A percentile compares a stretch with the other conserved stretches of the same genome.
phyloP scores from a whole-genome alignment of 2,888 invertebrate species.

The Pecten maximus region DNA sequence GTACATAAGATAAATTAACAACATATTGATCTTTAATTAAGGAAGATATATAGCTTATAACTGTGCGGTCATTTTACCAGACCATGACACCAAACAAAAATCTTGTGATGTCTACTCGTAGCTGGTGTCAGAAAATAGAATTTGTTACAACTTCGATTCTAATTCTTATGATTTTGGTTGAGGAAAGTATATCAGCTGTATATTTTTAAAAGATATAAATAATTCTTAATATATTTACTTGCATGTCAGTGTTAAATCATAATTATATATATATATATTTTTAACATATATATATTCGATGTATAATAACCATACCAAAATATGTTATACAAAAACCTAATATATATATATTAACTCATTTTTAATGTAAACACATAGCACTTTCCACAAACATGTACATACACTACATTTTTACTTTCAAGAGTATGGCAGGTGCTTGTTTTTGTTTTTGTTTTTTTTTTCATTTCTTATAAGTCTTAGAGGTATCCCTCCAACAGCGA shows the following conservation, averaged over 20 bases:
- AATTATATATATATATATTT: not conserved
- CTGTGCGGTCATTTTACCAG: too few species aligned
- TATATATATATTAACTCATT: too few species aligned
- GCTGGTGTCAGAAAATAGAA: not conserved
- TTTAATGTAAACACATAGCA: not conserved
- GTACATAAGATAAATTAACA: too few species aligned
- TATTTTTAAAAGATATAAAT: conserved; percentile 14
- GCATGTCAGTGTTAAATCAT: not conserved
- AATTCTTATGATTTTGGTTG: not conserved
- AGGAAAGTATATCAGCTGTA: not conserved
- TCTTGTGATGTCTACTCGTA: too few species aligned
- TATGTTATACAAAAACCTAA: not conserved
- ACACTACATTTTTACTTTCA: not conserved
- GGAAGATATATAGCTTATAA: too few species aligned
- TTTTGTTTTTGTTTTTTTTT: too few species aligned
- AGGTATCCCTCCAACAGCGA: too few species aligned
- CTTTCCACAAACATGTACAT: not conserved
- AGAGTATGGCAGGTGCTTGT: not conserved
- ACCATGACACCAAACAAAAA: too few species aligned
- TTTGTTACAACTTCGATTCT: not conserved
- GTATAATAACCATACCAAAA: not conserved
- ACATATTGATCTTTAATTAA: too few species aligned
- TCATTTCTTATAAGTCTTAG: not conserved
- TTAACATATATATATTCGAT: not conserved
- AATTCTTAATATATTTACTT: conserved; percentile 21